Evolutionary conservation across 2,888 invertebrate genomes (phyloP), one percentile per base, ranked within the genome.

Genomic region (Leucania comma): DNA sequence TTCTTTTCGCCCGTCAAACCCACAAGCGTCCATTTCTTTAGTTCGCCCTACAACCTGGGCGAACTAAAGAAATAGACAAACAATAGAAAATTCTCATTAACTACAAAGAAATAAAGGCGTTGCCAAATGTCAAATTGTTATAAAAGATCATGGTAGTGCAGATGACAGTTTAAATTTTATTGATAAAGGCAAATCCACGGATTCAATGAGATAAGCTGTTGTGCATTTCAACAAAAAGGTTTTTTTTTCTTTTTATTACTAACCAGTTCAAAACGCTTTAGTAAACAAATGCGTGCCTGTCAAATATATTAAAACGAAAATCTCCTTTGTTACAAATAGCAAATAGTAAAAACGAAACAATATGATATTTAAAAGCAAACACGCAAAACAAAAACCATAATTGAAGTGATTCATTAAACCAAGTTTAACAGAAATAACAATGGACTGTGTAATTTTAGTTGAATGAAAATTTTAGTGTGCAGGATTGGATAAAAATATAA

Each of bases 391-490:
- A 42, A 42, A 32, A 29, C 9, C 42, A 32, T 20, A 46, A 22
- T 29, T 12, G 22, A 48, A 26, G 35, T 48, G 70, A 71, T 29
- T 60, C 26, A 60, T 71, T 60, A 5, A 59, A 60, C 29, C 46
- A 26, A 54, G 53, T 32, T 35, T 26, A 71, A 26, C 10, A 46
- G 22, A 20, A 12, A 29, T 29, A 35, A 54, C 46, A 70, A 70
- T 53, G 35, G 59, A 0, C 29, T 38, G 9, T 3, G 32, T 70
- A 24, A 53, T 32, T 32, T 10, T 5, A 53, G 46, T 53, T 70
- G 9, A 26, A 58, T 42, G 0, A 22, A 26, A 20, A 46, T 57
- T 42, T 70, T n/a, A 22, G 10, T 8, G 29, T 50, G 0, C 22
- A 50, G 22, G 22, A 50, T 22, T 50, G 22, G 4, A 42, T 42